Percentiles rank a stretch among this genome's conserved stretches.
These are phyloP conservation scores for Cheilosia variabilis DNA, from an alignment of 2,888 invertebrate genomes.

Conservation along the genomic window DNA sequence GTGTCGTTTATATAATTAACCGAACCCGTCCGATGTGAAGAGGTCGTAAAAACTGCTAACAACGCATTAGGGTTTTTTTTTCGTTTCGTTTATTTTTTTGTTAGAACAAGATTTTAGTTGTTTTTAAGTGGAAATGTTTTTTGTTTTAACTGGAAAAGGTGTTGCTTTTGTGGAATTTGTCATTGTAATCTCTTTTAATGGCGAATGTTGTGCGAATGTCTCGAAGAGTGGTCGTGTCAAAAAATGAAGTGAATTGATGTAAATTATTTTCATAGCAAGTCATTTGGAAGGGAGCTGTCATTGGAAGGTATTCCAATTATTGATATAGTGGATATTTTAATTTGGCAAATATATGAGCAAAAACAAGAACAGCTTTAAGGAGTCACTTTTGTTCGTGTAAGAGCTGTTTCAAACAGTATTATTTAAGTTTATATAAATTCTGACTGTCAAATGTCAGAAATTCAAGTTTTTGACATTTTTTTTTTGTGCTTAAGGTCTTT, in stretches of 20 bases:
- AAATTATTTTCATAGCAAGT: not conserved
- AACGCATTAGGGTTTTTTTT: slow-evolving; percentile 21
- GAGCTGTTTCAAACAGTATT: no score
- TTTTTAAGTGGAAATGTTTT: slow-evolving; percentile 35
- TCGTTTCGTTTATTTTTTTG: not conserved
- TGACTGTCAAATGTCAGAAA: no score
- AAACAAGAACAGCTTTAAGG: no score
- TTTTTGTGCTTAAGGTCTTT: no score
- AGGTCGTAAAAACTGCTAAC: slow-evolving; percentile 41
- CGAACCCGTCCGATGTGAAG: slow-evolving; percentile 1
- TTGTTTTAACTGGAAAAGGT: slow-evolving; percentile 21
- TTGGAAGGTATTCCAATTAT: not conserved
- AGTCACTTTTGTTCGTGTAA: no score
- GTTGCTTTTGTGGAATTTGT: slow-evolving; percentile 5
- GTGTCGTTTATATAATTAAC: slow-evolving; percentile 12
- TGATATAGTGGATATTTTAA: no score
- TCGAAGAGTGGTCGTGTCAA: not conserved
- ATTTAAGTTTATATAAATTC: no score
- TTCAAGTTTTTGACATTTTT: no score
- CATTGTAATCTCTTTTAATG: not conserved
- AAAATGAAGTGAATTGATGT: not conserved
- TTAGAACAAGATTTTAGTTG: slow-evolving; percentile 13
- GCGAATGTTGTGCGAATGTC: not conserved
- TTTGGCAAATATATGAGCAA: no score
- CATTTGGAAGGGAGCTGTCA: not conserved